A percentile compares a stretch with the other conserved stretches of the same genome.
Conservation (phyloP, 1,140 invertebrate species). For the Drosophila tristis region DNA sequence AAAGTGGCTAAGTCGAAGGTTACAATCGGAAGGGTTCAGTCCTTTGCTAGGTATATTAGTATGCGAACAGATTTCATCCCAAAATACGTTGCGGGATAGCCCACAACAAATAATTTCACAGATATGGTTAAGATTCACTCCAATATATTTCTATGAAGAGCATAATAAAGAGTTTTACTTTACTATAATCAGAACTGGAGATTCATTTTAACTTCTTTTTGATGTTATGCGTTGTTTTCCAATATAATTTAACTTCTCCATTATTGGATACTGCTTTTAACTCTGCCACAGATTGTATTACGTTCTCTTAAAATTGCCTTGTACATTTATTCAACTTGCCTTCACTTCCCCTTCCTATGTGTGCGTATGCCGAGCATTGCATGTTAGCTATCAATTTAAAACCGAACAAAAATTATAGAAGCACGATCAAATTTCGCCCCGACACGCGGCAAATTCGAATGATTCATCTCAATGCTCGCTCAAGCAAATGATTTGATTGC, state of each 20-base stretch:
- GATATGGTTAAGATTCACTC: background rate
- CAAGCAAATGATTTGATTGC: slow-evolving; percentile 18
- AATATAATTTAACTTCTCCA: no score
- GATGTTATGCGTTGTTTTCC: no score
- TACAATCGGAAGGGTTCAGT: no score
- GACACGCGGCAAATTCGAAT: slow-evolving; percentile 16
- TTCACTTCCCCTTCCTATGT: background rate
- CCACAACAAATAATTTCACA: no score
- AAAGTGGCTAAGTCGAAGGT: no score
- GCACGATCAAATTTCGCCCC: slow-evolving; percentile 8
- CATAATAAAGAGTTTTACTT: background rate
- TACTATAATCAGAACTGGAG: background rate
- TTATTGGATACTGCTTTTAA: no score
- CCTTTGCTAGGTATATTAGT: no score
- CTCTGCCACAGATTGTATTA: no score
- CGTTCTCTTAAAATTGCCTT: no score
- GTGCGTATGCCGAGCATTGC: background rate
- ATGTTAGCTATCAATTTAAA: slow-evolving; percentile 14
- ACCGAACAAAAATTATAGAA: background rate
- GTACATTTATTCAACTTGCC: background rate
- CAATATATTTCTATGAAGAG: background rate
- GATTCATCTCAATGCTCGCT: slow-evolving; percentile 2
- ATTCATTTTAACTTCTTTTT: no score
- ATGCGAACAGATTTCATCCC: no score
- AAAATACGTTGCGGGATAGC: no score